phyloP scores from a whole-genome alignment of 2,888 invertebrate species.

The Drosophila nr. fundita region DNA sequence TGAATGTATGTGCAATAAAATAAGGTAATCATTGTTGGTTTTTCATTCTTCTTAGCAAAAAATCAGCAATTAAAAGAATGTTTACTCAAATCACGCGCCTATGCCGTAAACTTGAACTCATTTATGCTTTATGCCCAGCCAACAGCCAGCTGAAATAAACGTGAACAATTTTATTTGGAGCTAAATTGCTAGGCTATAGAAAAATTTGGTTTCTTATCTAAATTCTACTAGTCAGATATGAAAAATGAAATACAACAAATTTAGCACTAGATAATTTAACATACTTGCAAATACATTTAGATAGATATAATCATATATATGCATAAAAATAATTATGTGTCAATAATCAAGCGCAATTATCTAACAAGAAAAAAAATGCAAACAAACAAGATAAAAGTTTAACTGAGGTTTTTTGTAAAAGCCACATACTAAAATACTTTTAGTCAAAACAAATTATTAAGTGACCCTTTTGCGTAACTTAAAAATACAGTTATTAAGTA shows the following conservation, averaged over 20 bases:
- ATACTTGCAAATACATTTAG: constrained; percentile 9
- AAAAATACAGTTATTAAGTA: not conserved
- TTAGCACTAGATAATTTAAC: constrained; percentile 11
- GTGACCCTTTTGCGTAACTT: constrained; percentile 22
- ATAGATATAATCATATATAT: constrained; percentile 1
- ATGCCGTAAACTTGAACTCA: not conserved
- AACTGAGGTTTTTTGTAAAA: constrained; percentile 46
- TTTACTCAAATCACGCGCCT: constrained; percentile 1
- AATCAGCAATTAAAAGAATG: not conserved
- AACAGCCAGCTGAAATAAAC: not conserved
- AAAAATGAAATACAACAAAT: constrained; percentile 16
- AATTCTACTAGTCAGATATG: constrained; percentile 30
- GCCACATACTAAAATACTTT: constrained; percentile 35
- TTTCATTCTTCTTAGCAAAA: not conserved
- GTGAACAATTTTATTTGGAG: not conserved
- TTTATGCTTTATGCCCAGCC: not conserved
- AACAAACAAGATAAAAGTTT: constrained; percentile 13
- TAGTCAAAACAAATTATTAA: constrained; percentile 12
- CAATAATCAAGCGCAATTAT: constrained; percentile 52
- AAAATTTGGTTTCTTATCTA: constrained; percentile 36
- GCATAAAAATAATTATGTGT: constrained; percentile 23
- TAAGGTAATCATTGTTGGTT: constrained; percentile 9
- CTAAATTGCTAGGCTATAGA: not conserved
- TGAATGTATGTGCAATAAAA: not conserved
- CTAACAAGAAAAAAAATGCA: constrained; percentile 17